Percentiles rank a stretch among this genome's conserved stretches.
Evolutionary conservation across 2,113 vertebrate species (phyloP).

Genomic region (Micronycteris hirsuta): DNA sequence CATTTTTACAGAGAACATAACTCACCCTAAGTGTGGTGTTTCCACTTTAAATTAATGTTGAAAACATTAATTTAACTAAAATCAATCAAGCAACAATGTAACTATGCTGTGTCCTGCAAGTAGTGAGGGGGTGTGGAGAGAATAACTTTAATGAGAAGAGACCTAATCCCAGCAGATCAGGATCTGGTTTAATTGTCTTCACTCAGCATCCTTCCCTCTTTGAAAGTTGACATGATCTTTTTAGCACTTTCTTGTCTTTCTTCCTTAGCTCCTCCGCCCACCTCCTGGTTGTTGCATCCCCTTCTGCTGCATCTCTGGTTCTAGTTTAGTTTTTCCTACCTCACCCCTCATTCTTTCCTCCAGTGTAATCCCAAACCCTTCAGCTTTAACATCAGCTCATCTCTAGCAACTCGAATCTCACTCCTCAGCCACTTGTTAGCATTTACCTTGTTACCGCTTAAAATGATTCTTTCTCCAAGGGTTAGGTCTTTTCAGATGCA

Average conservation of each 20-base stretch:
- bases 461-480: neutral
- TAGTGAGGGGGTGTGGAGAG: neutral
- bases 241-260: neutral
- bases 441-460: neutral
- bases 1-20: neutral
- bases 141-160: neutral
- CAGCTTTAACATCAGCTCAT: neutral
- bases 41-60: too few relatives aligned
- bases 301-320: neutral
- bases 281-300: neutral
- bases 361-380: neutral
- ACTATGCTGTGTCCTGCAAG: neutral
- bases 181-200: neutral
- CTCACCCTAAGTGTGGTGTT: neutral
- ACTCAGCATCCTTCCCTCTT: neutral
- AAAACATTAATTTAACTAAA: neutral
- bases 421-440: neutral
- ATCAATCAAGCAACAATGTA: neutral
- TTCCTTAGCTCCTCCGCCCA: neutral
- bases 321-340: neutral
- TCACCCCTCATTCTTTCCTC: neutral
- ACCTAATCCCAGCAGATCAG: neutral
- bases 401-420: neutral
- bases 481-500: neutral
- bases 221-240: neutral